Evolutionary conservation across 2,113 vertebrate genomes (phyloP).

Genomic region (Micronycteris hirsuta): DNA sequence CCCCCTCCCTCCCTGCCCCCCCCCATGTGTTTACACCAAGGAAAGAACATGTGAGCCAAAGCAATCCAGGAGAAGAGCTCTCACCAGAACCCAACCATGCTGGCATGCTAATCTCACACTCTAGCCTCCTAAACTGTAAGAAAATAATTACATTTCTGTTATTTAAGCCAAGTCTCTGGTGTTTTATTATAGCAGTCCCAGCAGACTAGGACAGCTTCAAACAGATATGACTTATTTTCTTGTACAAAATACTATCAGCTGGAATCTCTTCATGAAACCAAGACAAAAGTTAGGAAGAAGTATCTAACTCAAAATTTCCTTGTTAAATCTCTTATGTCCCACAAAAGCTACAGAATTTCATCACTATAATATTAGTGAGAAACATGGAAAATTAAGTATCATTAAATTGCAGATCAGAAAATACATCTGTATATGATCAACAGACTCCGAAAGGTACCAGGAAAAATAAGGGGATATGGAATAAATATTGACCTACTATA

Average conservation of each 20-base stretch:
- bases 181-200: background rate
- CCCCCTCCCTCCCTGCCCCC: background rate
- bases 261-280: background rate
- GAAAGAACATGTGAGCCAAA: background rate
- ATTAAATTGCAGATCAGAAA: constrained; percentile 28
- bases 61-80: background rate
- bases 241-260: background rate
- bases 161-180: background rate
- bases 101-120: background rate
- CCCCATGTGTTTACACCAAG: background rate
- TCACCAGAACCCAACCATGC: background rate
- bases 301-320: background rate
- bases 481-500: background rate
- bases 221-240: constrained; percentile 2
- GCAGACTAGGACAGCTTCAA: background rate
- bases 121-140: background rate
- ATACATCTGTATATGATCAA: background rate
- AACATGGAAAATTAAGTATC: constrained; percentile 8
- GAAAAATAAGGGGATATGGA: background rate
- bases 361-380: background rate
- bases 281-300: background rate
- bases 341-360: background rate
- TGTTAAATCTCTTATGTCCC: background rate
- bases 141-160: background rate
- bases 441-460: background rate